Conservation (phyloP, 2,888 invertebrate species). For the Agriopis marginaria region DNA sequence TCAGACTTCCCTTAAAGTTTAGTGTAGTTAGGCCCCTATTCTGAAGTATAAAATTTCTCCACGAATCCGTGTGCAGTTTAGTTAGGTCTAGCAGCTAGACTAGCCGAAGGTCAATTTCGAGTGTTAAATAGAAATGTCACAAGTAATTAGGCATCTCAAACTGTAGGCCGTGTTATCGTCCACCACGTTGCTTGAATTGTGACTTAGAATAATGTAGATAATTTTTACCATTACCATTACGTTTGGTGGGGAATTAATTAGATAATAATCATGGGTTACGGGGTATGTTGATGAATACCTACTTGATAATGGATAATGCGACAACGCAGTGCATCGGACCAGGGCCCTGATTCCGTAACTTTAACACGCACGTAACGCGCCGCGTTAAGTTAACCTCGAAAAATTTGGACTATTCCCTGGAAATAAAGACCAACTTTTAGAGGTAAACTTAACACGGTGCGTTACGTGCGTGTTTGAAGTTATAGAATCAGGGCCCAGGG, state of each 20-base stretch:
- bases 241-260: conserved; percentile 52
- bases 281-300: conserved; percentile 40
- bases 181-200: conserved; percentile 59
- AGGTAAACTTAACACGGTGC: too few species aligned
- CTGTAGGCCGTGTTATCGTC: conserved; percentile 58
- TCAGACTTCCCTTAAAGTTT: conserved; percentile 44
- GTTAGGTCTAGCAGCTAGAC: conserved; percentile 45
- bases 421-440: too few species aligned
- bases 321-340: conserved; percentile 16
- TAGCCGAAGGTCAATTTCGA: conserved; percentile 65
- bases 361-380: too few species aligned
- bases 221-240: conserved; percentile 42
- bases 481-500: too few species aligned
- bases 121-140: conserved; percentile 63
- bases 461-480: too few species aligned
- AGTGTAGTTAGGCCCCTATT: background rate
- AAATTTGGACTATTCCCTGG: too few species aligned
- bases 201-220: conserved; percentile 44
- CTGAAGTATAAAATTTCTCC: conserved; percentile 2
- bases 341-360: too few species aligned
- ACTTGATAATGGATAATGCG: conserved; percentile 48
- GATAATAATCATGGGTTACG: conserved; percentile 50
- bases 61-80: conserved; percentile 42
- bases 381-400: too few species aligned
- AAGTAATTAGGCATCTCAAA: conserved; percentile 59